Conservation (phyloP, 2,888 invertebrate genomes). For the Ochropleura leucogaster region DNA sequence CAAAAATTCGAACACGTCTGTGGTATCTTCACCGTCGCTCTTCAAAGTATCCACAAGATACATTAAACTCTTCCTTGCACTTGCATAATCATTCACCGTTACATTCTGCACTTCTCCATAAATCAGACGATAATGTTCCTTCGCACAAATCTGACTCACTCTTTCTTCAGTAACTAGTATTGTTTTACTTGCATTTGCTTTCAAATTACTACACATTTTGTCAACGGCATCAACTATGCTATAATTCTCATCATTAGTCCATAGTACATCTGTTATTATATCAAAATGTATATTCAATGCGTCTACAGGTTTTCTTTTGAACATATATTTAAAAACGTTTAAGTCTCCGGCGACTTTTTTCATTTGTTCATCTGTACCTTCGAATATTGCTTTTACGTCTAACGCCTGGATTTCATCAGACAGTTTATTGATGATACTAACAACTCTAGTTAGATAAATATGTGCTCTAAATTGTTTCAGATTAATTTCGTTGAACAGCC, state of each 20-base stretch:
- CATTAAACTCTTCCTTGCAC: slow-evolving; percentile 73
- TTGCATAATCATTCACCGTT: slow-evolving; percentile 71
- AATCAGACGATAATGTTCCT: slow-evolving; percentile 78
- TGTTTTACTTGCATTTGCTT: slow-evolving; percentile 73
- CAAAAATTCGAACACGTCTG: slow-evolving; percentile 76
- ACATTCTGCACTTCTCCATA: slow-evolving; percentile 71
- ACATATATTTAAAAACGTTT: slow-evolving; percentile 74
- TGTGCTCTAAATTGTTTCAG: slow-evolving; percentile 77
- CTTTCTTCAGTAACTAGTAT: slow-evolving; percentile 78
- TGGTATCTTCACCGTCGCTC: slow-evolving; percentile 60
- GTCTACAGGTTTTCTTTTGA: slow-evolving; percentile 80
- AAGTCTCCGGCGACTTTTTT: slow-evolving; percentile 74
- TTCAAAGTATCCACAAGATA: slow-evolving; percentile 73
- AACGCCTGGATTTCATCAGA: slow-evolving; percentile 70
- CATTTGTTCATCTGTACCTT: slow-evolving; percentile 68
- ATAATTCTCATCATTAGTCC: slow-evolving; percentile 73
- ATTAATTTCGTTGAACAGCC: slow-evolving; percentile 77
- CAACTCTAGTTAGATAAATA: slow-evolving; percentile 81
- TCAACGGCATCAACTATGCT: slow-evolving; percentile 75
- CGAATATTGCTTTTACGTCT: slow-evolving; percentile 63
- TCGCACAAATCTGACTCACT: slow-evolving; percentile 80
- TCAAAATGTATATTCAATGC: slow-evolving; percentile 82
- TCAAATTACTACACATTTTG: slow-evolving; percentile 74
- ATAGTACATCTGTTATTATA: slow-evolving; percentile 79
- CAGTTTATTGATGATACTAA: slow-evolving; percentile 79